Percentiles rank a stretch among this genome's conserved stretches.
Evolutionary conservation across 2,888 invertebrate genomes (phyloP).

Genomic region (Drosophila tanythrix): DNA sequence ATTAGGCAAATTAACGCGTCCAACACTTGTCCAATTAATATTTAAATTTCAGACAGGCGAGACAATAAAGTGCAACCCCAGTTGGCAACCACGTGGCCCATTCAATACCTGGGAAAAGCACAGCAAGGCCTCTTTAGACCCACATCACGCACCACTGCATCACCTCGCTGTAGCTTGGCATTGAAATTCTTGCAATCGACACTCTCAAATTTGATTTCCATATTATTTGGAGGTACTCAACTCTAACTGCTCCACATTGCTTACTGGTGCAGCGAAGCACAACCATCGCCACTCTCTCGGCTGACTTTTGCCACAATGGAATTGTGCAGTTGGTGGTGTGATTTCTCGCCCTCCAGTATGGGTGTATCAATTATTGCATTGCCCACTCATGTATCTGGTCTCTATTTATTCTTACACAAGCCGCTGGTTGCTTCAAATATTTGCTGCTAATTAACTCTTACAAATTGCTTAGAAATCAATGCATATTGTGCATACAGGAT

Average conservation of each 20-base stretch:
- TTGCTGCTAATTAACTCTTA: conserved; percentile 61
- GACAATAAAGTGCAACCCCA: conserved; percentile 55
- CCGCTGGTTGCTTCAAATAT: conserved; percentile 63
- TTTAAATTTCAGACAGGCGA: conserved; percentile 53
- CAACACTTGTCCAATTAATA: conserved; percentile 62
- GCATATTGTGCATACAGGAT: conserved; percentile 43
- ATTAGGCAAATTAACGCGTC: conserved; percentile 71
- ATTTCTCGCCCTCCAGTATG: conserved; percentile 28
- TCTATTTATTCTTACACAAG: conserved; percentile 67
- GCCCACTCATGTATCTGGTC: conserved; percentile 8
- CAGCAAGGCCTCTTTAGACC: conserved; percentile 37
- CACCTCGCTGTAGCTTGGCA: conserved; percentile 51
- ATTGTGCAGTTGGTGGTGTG: conserved; percentile 25
- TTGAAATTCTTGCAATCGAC: conserved; percentile 65
- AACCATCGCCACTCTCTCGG: conserved; percentile 27
- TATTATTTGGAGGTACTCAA: conserved; percentile 44
- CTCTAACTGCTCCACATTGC: conserved; percentile 24
- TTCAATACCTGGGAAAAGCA: conserved; percentile 27
- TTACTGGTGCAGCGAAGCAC: conserved; percentile 55
- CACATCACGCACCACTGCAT: conserved; percentile 58
- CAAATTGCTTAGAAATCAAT: conserved; percentile 61
- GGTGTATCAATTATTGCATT: conserved; percentile 49
- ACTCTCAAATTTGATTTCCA: conserved; percentile 6
- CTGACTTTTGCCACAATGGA: conserved; percentile 54
- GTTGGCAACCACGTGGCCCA: conserved; percentile 39